Conservation (phyloP, 2,888 invertebrate species). For the Ceratothoa steindachneri region DNA sequence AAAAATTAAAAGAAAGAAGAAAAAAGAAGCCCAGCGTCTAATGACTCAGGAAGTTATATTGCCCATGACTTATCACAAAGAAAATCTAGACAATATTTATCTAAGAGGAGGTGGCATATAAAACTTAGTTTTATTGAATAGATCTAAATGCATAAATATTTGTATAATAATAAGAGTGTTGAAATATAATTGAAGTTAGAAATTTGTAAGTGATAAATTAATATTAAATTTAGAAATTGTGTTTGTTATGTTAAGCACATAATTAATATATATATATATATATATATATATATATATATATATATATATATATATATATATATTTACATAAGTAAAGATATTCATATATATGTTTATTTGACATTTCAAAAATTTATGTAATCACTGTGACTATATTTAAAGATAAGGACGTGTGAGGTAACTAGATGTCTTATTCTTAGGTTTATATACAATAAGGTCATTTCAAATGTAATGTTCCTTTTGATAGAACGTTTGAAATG, state of each 20-base stretch:
- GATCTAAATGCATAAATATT: slow-evolving; percentile 12
- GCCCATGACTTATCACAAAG: slow-evolving; percentile 14
- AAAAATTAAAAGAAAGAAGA: slow-evolving; percentile 39
- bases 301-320: slow-evolving; percentile 12
- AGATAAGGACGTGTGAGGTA: too few species aligned
- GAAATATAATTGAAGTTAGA: not conserved
- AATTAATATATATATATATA: slow-evolving; percentile 13
- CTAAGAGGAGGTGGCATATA: not conserved
- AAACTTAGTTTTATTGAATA: not conserved
- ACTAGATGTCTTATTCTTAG: too few species aligned
- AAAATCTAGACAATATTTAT: not conserved
- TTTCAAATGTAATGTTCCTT: too few species aligned
- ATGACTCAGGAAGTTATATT: slow-evolving; percentile 43
- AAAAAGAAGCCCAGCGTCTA: slow-evolving; percentile 37
- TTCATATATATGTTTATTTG: slow-evolving; percentile 1
- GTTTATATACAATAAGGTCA: too few species aligned
- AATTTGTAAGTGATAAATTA: too few species aligned
- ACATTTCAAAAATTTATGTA: not conserved
- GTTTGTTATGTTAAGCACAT: not conserved
- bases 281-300: slow-evolving; percentile 12
- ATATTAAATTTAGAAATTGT: too few species aligned
- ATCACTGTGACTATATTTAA: too few species aligned
- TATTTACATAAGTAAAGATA: not conserved
- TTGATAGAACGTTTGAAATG: too few species aligned
- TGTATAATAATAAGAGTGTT: not conserved